Base-by-base conservation (phyloP, 1,140 invertebrate genomes). In the Tetraneura akinire region DNA sequence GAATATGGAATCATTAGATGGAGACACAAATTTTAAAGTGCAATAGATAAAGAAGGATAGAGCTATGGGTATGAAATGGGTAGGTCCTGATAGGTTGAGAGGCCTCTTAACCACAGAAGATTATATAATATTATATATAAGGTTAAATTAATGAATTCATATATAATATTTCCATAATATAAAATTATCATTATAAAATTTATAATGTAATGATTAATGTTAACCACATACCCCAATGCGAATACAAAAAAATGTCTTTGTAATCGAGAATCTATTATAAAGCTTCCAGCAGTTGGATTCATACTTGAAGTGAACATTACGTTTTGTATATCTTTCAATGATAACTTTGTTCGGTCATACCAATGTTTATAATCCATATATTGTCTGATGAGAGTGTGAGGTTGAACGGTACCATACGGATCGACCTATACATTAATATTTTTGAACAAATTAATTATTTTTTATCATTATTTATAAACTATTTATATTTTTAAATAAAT, bases 231-330 rank as follows among this genome's bases (percentile, higher is more conserved):
- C 91, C 90, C 91, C 16, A 96, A 90, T 57, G 96, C 93, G 86
- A 98, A 98, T 6, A 96, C 94, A 83, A 91, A 93, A 86, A 98
- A 98, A 85, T 98, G 96, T 81, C 96, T 88, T 85, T 97, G 95
- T 1, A 98, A 88, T 23, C 96, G 88, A 0, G 95, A 90, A 88
- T 97, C 93, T 55, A 98, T 97, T 5, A 94, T 96, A 84, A 98
- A 98, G 82, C 93, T 96, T 42, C 96, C 96, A 29, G 96, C 94
- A 0, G 96, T 97, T 0, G 96, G 96, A 87, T 98, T 98, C 96
- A 98, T 98, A 84, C 94, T 95, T 9, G 94, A 93, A 13, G 97
- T 90, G 85, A 97, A 98, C 87, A 97, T 96, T 18, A 94, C 94
- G 85, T 97, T 96, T 80, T 93, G 91, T 80, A 98, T 96, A 82